A percentile compares a stretch with the other conserved stretches of the same genome.
phyloP scores from a whole-genome alignment of 2,113 vertebrate species.

The Phylloscopus trochilus region DNA sequence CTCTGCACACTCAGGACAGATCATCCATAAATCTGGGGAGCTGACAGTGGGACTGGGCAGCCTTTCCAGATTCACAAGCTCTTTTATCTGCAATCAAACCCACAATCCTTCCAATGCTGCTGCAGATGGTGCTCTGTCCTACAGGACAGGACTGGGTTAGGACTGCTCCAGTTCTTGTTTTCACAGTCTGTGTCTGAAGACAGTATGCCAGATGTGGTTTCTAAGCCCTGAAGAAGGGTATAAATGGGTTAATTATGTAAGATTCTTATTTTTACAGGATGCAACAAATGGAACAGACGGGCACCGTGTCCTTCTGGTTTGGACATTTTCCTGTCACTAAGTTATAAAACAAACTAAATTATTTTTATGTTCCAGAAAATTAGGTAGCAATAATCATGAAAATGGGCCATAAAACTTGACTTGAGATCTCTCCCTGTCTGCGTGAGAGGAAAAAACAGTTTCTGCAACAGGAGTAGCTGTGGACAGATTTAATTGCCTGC shows the following conservation, averaged over 20 bases:
- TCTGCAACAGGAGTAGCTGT: not conserved
- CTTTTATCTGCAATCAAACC: not conserved
- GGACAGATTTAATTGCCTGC: not conserved
- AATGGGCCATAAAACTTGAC: conserved; percentile 47
- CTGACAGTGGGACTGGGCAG: not conserved
- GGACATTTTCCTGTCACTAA: conserved; percentile 38
- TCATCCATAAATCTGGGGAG: not conserved
- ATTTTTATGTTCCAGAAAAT: conserved; percentile 61
- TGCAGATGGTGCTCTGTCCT: not conserved
- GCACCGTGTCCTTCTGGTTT: not conserved
- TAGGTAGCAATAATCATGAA: conserved; percentile 51
- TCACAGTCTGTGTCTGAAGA: not conserved
- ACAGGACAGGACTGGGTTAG: not conserved
- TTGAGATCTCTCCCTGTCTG: not conserved
- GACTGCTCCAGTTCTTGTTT: not conserved
- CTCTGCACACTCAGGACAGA: not conserved
- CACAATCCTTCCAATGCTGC: not conserved
- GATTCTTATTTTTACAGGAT: conserved; percentile 35
- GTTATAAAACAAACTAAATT: conserved; percentile 51
- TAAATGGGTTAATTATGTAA: conserved; percentile 54
- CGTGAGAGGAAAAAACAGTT: not conserved
- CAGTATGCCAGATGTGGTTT: not conserved
- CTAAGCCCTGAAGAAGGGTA: conserved; percentile 30
- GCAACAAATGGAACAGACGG: conserved; percentile 59
- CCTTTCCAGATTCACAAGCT: not conserved